Evolutionary conservation across 30 jellyfish, hydroid and myxozoan species (phyloP), one percentile per base, ranked within the genome.

Genomic region (Turritopsis dohrnii): DNA sequence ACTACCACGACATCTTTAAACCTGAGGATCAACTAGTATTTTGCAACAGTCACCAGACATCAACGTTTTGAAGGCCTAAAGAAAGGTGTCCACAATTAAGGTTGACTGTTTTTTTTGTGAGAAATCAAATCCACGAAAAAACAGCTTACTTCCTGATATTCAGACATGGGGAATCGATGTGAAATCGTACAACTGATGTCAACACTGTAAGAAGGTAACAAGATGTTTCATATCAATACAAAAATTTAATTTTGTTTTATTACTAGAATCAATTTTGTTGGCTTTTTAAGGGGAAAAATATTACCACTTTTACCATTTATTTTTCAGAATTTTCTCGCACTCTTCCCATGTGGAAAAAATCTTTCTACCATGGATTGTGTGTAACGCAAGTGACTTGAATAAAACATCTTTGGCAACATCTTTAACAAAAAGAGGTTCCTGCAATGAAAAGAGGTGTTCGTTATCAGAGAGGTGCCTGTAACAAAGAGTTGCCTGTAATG

Each of bases 281-380:
- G 9, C 60, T 3, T 3, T 41, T 41, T 13, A 5, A 41, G 60
- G 13, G 60, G 13, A 41, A 41, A 41, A 41, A 41, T 5, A 13
- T 41, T 41, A 41, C 60, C 9, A 41, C 5, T 5, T 5, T 41
- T 41, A 41, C 60, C 60, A 41, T 3, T 41, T 41, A 13, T 41
- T 41, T 41, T 41, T 41, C 13, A 85, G 29, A 17, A 85, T 74
- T 66, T 79, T 65, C 52, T 85, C 92, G 18, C 88, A 85, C 18
- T 76, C 83, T 54, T 76, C 92, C 92, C 92, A 85, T 1, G 92
- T 72, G 23, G 75, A 13, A 65, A 85, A 85, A 21, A 85, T 85
- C 82, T 85, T 85, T 52, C 92, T 65, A 23, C 92, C 92, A 71
- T 85, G 92, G 23, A 85, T 74, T 20, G 92, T 76, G 29, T 85